phyloP scores from a whole-genome alignment of 2,113 vertebrate species.

The Lonchura striata region DNA sequence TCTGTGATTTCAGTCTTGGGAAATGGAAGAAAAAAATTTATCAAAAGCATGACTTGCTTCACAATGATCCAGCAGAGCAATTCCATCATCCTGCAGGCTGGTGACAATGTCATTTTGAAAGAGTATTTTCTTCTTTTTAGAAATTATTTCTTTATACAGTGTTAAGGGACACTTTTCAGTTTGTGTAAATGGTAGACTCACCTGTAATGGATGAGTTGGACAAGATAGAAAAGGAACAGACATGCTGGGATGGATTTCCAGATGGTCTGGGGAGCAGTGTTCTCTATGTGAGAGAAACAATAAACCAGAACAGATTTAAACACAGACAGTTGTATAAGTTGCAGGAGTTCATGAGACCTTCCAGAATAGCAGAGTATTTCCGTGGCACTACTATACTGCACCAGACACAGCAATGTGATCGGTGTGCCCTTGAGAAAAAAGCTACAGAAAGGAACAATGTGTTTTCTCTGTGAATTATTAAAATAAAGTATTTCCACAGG shows the following conservation, averaged over 20 bases:
- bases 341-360: neutral
- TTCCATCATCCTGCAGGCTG: neutral
- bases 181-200: conserved; percentile 48
- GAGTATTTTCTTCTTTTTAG: neutral
- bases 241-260: conserved; percentile 89
- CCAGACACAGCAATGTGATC: neutral
- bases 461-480: neutral
- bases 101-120: neutral
- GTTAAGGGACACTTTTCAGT: neutral
- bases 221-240: conserved; percentile 96
- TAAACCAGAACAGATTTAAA: neutral
- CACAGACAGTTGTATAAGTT: neutral
- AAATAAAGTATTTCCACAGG: neutral
- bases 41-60: neutral
- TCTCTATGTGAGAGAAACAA: conserved; percentile 73
- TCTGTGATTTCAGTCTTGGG: neutral
- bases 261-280: conserved; percentile 92
- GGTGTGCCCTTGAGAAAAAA: neutral
- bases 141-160: neutral
- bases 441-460: neutral
- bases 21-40: neutral
- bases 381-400: neutral
- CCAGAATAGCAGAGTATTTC: neutral
- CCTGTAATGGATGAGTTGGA: conserved; percentile 93
- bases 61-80: neutral